Base-by-base conservation (phyloP, 2,113 vertebrate genomes). In the Psilopsiagon aymara region DNA sequence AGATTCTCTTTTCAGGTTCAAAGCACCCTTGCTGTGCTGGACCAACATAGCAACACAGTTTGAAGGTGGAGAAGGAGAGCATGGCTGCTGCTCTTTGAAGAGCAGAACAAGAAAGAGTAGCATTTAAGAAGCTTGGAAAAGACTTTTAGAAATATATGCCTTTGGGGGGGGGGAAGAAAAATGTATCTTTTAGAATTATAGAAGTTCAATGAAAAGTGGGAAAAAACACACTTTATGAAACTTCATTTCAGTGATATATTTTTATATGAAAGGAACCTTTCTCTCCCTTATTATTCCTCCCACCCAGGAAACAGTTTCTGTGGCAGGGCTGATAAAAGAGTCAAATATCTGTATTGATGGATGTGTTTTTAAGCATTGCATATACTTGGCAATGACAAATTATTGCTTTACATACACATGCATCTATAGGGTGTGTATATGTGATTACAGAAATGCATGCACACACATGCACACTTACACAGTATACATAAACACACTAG, bases 1-100 rank as follows among this genome's bases (percentile, higher is more conserved):
- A 92, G 92, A 95, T 98, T 97, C 95, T 97, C 92, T 97, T 94
- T 96, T 81, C 63, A 64, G 93, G 96, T 97, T 98, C 97, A 98
- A 98, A 98, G 97, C 93, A 89, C 80, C 79, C 96, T 97, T 25
- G 7, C 96, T 97, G 97, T 85, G 95, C 91, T 88, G 92, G 92
- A 95, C 93, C 93, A 95, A 92, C 85, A 93, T 91, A 97, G 95
- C 86, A 97, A 93, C 90, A 92, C 51, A 87, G 97, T 98, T 98
- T 98, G 98, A 98, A 97, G 97, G 95, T 92, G 89, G 96, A 93
- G 95, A 90, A 75, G 94, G 91, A 97, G 96, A 96, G 92, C 24
- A 13, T 95, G 79, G 95, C 96, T 95, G 88, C 94, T 96, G 59
- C 35, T 92, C 97, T 98, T 98, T 98, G 97, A 98, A 98, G 94